Evolutionary conservation across 2,113 vertebrate species (phyloP), one percentile per base, ranked within the genome.

Genomic region (Colinus virginianus): DNA sequence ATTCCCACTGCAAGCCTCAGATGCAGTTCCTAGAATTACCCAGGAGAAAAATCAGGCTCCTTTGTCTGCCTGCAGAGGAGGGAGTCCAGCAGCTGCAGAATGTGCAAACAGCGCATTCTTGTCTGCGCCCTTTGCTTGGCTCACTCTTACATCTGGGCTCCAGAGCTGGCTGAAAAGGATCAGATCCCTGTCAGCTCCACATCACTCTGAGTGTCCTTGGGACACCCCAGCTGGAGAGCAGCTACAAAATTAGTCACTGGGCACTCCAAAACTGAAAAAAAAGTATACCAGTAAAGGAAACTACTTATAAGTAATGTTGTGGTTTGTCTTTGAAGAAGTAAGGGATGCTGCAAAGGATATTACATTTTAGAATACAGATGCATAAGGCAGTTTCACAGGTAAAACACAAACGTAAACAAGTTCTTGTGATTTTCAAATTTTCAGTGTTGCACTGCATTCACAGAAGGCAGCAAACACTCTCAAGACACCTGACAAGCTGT

Each of bases 11-110:
- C 74, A 71, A 70, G 75, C 21, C 42, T 28, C 38, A 45, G 75
- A 66, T 34, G 59, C 76, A 89, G 90, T 92, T 94, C 82, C 77
- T 19, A 56, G 88, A 88, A 90, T 26, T 58, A 64, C 55, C 79
- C 74, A 76, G 77, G 49, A 87, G 74, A 75, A 81, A 71, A 94
- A 79, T 85, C 63, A 88, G 81, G 48, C 67, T 83, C 67, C 88
- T 95, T 90, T 97, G 90, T 95, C 71, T 1, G 70, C n/a, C 80
- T 84, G 90, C 93, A 93, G 94, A 95, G 95, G 96, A 95, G 96
- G 91, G n/a, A 92, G 87, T 61, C 18, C 8, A 87, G 76, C 81
- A 93, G 91, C 90, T 59, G 16, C 72, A 71, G 92, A 96, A 97
- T 96, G 95, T 95, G 95, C 93, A 84, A 90, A 66, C 48, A 0